These are phyloP conservation scores for Egretta garzetta DNA, from an alignment of 2,113 vertebrate species.

Conservation along the genomic window DNA sequence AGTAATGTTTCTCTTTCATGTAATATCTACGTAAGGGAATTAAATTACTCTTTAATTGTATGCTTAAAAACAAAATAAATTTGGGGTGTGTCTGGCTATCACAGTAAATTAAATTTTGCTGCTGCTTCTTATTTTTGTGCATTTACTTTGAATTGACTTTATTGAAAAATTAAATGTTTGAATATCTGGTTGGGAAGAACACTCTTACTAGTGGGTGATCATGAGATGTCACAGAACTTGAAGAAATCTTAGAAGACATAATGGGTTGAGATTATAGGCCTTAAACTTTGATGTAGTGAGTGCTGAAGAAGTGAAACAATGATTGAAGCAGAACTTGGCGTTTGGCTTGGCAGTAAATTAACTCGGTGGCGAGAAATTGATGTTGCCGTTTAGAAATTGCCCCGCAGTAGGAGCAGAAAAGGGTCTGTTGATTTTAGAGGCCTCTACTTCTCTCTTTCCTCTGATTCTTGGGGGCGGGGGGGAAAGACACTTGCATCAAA, in stretches of 20 bases:
- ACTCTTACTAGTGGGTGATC: neutral
- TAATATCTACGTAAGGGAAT: neutral
- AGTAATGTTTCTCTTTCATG: slow-evolving; percentile 8
- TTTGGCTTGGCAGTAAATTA: neutral
- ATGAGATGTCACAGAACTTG: slow-evolving; percentile 32
- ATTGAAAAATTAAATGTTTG: slow-evolving; percentile 46
- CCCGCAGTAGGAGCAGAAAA: neutral
- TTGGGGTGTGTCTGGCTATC: slow-evolving; percentile 15
- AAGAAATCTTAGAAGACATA: slow-evolving; percentile 46
- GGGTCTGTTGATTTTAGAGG: neutral
- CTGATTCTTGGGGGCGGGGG: neutral
- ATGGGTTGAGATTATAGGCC: neutral
- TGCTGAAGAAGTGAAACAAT: neutral
- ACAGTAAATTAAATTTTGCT: slow-evolving; percentile 27
- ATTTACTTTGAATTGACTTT: slow-evolving; percentile 53
- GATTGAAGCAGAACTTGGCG: neutral
- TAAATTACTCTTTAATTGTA: slow-evolving; percentile 37
- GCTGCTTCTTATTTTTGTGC: slow-evolving; percentile 24
- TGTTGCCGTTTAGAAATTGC: neutral
- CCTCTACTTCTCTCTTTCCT: neutral
- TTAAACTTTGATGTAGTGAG: neutral
- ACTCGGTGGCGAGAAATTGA: neutral
- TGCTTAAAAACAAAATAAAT: slow-evolving; percentile 33
- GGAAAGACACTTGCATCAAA: neutral
- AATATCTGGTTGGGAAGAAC: slow-evolving; percentile 30